Percentiles rank a stretch among this genome's conserved stretches.
Evolutionary conservation across 2,797 vertebrate species (phyloP).

Genomic region (Sus cebifrons): DNA sequence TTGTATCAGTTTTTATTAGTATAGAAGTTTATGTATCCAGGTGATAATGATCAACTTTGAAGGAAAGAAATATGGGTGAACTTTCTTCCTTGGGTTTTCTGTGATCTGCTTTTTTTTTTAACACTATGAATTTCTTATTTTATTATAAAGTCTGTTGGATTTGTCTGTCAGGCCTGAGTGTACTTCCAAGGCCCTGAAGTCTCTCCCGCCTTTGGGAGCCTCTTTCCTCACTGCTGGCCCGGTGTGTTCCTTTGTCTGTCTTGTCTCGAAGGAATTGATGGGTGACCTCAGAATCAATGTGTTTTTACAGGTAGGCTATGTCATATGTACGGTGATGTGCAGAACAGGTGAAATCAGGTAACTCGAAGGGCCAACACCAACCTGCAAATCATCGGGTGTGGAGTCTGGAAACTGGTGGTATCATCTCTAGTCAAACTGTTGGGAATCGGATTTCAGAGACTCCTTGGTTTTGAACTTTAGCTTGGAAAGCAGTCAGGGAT

Average conservation of each 20-base stretch:
- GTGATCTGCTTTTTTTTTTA: background rate
- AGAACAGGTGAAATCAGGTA: background rate
- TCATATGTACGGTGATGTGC: fast-evolving
- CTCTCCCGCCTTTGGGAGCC: background rate
- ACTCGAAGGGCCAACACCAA: background rate
- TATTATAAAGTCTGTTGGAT: background rate
- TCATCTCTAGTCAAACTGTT: background rate
- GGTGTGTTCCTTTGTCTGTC: background rate
- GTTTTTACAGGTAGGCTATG: background rate
- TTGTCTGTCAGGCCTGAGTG: background rate
- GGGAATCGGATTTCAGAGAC: background rate
- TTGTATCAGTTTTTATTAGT: too few species aligned
- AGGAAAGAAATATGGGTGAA: background rate
- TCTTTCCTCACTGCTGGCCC: too few species aligned
- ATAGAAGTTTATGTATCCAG: background rate
- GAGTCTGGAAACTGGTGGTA: fast-evolving
- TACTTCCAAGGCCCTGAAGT: background rate
- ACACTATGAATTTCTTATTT: background rate
- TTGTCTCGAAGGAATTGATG: background rate
- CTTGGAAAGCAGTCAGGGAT: conserved; percentile 70
- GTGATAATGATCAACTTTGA: background rate
- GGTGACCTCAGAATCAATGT: background rate
- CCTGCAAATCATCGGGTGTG: background rate
- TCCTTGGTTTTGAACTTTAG: conserved; percentile 37
- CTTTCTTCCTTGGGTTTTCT: background rate